These are phyloP conservation scores for Benitochromis conjunctus DNA, from an alignment of 2,113 vertebrate genomes.

Conservation along the genomic window DNA sequence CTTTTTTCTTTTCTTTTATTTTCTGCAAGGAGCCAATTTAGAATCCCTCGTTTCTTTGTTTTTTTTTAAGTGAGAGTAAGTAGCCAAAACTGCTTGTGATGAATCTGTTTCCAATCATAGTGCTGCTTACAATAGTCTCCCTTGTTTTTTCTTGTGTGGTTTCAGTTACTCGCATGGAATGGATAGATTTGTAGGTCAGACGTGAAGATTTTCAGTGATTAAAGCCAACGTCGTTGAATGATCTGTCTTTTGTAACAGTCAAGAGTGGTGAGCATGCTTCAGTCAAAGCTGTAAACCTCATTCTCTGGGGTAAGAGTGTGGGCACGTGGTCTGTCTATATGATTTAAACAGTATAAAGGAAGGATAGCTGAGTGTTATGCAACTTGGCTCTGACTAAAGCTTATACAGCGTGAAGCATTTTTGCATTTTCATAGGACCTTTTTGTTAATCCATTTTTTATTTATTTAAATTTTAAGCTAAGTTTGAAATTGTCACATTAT, in stretches of 20 bases:
- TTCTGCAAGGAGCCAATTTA: neutral
- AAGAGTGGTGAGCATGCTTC: neutral
- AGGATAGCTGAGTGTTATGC: constrained; percentile 6
- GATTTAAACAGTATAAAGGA: constrained; percentile 10
- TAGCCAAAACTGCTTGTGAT: neutral
- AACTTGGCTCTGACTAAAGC: constrained; percentile 8
- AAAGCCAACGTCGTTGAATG: neutral
- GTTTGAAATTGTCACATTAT: neutral
- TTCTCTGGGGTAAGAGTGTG: neutral
- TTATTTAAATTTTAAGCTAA: neutral
- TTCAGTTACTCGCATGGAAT: neutral
- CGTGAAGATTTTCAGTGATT: neutral
- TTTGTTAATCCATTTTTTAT: neutral
- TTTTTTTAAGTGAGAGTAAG: neutral
- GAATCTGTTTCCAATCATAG: constrained; percentile 35
- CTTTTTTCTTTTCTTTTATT: neutral
- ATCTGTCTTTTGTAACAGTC: neutral
- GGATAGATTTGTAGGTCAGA: neutral
- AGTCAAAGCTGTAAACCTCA: neutral
- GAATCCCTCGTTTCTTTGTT: neutral
- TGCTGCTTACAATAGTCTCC: neutral
- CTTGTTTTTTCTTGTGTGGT: neutral
- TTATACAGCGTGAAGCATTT: neutral
- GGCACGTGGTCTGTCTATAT: neutral
- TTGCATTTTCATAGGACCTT: neutral